A percentile compares a stretch with the other conserved stretches of the same genome.
These are phyloP conservation scores for Bubo scandiacus DNA, from an alignment of 2,113 vertebrate species.

Conservation along the genomic window DNA sequence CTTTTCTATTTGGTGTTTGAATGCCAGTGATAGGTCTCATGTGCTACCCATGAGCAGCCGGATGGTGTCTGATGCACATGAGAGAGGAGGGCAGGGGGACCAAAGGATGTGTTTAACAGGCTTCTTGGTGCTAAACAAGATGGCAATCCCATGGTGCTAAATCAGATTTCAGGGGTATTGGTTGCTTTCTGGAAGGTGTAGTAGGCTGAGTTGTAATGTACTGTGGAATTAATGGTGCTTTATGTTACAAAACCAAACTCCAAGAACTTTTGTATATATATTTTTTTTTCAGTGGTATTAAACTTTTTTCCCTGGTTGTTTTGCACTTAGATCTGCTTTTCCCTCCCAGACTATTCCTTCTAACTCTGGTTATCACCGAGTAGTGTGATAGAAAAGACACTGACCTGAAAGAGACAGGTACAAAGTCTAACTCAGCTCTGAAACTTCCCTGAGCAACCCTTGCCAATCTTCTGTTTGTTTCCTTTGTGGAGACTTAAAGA, in stretches of 20 bases:
- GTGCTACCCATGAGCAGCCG: not conserved
- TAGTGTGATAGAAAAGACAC: not conserved
- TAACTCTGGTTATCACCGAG: not conserved
- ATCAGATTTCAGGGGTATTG: constrained; percentile 34
- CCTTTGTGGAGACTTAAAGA: not conserved
- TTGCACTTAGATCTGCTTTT: constrained; percentile 51
- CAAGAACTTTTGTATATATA: constrained; percentile 38
- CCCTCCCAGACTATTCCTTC: not conserved
- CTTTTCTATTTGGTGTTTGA: not conserved
- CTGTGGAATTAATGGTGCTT: constrained; percentile 69
- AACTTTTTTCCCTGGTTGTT: constrained; percentile 61
- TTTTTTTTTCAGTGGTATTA: constrained; percentile 48
- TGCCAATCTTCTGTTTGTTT: not conserved
- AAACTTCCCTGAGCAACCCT: not conserved
- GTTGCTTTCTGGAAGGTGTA: constrained; percentile 35
- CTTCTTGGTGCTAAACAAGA: constrained; percentile 66
- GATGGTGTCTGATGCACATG: not conserved
- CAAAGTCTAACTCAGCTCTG: not conserved
- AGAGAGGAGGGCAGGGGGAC: not conserved
- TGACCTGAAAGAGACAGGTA: not conserved
- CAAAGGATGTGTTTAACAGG: not conserved
- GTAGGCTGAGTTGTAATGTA: constrained; percentile 29
- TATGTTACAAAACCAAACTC: constrained; percentile 36
- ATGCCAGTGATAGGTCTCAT: not conserved
- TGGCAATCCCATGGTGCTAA: constrained; percentile 58